A percentile compares a stretch with the other conserved stretches of the same genome.
These are phyloP conservation scores for Distichodus sexfasciatus DNA, from an alignment of 2,797 vertebrate genomes.

Conservation along the genomic window DNA sequence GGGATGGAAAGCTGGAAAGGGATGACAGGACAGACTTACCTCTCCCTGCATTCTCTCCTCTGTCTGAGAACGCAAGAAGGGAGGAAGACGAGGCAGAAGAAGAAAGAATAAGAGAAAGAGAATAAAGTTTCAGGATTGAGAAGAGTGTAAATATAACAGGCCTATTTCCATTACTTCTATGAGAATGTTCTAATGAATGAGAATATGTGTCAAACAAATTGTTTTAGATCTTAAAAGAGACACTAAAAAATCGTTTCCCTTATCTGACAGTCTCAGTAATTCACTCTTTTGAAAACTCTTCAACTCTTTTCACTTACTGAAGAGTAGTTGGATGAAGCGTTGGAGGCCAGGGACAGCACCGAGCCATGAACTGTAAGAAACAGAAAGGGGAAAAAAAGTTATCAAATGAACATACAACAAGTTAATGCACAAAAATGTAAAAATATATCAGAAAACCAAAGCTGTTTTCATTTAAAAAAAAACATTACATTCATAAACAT, in stretches of 20 bases:
- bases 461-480: too few relatives aligned
- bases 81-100: conserved; percentile 15
- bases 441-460: neutral
- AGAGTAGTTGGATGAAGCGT: conserved; percentile 94
- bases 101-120: conserved; percentile 35
- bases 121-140: neutral
- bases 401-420: neutral
- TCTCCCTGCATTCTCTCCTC: conserved; percentile 99
- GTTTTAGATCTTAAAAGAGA: conserved; percentile 1
- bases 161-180: too few relatives aligned
- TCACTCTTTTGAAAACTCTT: neutral
- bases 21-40: conserved; percentile 74
- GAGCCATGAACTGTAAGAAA: conserved; percentile 89
- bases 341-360: conserved; percentile 93
- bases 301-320: conserved; percentile 78
- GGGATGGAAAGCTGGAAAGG: conserved; percentile 10
- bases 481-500: too few relatives aligned
- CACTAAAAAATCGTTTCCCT: neutral
- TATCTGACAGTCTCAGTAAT: neutral
- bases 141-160: neutral
- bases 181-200: too few relatives aligned
- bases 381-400: conserved; percentile 13
- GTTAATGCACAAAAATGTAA: neutral
- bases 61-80: conserved; percentile 79
- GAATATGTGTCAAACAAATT: neutral